Evolutionary conservation across 2,888 invertebrate species (phyloP), one percentile per base, ranked within the genome.

Genomic region (Cerceris rybyensis): DNA sequence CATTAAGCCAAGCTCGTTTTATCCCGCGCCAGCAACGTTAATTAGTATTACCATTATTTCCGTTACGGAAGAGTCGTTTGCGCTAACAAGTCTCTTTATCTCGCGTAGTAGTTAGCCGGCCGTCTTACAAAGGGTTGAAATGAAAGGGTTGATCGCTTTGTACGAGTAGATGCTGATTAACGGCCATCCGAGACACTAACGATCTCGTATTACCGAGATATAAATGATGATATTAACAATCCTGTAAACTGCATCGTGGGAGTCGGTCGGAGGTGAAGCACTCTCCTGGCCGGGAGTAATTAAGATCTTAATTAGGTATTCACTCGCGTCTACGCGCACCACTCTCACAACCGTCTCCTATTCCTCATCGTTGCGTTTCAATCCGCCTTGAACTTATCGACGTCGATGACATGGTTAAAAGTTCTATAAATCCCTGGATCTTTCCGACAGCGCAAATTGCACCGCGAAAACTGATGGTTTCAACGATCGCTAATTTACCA

Each of bases 231-330:
- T 88, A 88, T 86, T 88, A 88, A 88, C 87, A 87, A 88, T 88
- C 88, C 88, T 85, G 84, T 88, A 88, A 88, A 87, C 86, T 80
- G 84, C 88, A 87, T 89, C 88, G 88, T 88, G 88, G 88, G 88
- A 88, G 88, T 88, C 88, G 88, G 88, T 88, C 87, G 87, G 85
- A 87, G 88, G 88, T 88, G 87, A 88, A 87, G 76, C 77, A 80
- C 78, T 86, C 74, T 70, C 70, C 83, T 72, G 81, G 82, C 81
- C 82, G 82, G 75, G 76, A 84, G 88, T 89, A 90, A 90, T 90
- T 90, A 90, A 90, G 89, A 88, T 89, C 90, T 90, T 90, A 90
- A 90, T 90, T 90, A 90, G 89, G 89, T 88, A 90, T 90, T 90
- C 90, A 90, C 85, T 83, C 81, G 72, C 78, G 79, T 76, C 77